phyloP scores from a whole-genome alignment of 2,888 invertebrate genomes.

The Deladenus siricidicola region DNA sequence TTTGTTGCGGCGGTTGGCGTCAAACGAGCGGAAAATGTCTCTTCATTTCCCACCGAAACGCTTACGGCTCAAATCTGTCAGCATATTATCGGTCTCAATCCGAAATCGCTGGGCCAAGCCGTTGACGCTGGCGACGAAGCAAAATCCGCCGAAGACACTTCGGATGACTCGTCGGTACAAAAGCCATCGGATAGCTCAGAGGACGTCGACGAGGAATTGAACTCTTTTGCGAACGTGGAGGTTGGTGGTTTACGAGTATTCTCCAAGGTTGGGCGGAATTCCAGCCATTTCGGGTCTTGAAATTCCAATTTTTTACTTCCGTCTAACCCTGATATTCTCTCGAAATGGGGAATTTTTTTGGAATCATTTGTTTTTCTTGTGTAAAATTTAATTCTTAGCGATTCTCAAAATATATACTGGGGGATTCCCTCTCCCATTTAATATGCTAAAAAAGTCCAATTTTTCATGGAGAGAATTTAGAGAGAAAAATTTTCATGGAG shows the following conservation, averaged over 20 bases:
- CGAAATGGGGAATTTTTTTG: too few species aligned
- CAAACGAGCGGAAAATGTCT: slow-evolving; percentile 16
- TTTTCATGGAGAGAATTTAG: too few species aligned
- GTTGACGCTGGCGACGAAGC: slow-evolving; percentile 14
- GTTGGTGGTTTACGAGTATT: neutral
- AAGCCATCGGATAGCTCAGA: slow-evolving; percentile 7
- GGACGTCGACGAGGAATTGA: slow-evolving; percentile 34
- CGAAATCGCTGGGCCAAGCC: slow-evolving; percentile 35
- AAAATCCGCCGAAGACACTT: neutral
- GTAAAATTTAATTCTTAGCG: too few species aligned
- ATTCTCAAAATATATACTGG: too few species aligned
- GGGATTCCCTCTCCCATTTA: too few species aligned
- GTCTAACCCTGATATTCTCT: too few species aligned
- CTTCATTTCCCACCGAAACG: slow-evolving; percentile 38
- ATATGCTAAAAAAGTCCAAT: too few species aligned
- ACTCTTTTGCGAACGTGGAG: slow-evolving; percentile 27
- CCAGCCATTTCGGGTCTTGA: too few species aligned
- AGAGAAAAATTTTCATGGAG: too few species aligned
- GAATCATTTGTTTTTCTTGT: too few species aligned
- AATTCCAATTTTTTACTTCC: too few species aligned
- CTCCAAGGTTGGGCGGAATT: too few species aligned
- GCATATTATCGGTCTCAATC: slow-evolving; percentile 41
- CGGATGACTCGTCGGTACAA: slow-evolving; percentile 6
- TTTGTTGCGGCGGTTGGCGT: slow-evolving; percentile 41
- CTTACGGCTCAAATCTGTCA: slow-evolving; percentile 49